These are phyloP conservation scores for Drosophila obscura DNA, from an alignment of 1,140 invertebrate species.

Conservation along the genomic window DNA sequence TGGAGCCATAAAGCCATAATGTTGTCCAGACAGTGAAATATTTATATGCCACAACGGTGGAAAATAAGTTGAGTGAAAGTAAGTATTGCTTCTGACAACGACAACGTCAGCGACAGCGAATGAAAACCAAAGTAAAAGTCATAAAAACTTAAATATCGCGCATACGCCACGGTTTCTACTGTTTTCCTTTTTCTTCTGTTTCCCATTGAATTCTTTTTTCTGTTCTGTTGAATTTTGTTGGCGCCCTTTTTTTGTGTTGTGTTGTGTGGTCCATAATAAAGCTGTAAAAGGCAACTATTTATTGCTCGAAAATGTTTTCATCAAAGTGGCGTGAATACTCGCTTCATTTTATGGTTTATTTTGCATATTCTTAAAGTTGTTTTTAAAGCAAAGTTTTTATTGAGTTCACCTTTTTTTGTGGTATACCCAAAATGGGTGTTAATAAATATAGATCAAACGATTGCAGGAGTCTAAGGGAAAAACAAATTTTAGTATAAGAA, in stretches of 20 bases:
- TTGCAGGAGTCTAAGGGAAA: background rate
- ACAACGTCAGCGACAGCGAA: background rate
- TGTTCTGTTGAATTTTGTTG: slow-evolving; percentile 2
- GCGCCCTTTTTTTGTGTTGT: slow-evolving; percentile 2
- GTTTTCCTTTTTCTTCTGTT: slow-evolving; percentile 27
- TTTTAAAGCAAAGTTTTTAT: slow-evolving; percentile 17
- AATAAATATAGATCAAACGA: too few species aligned
- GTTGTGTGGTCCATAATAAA: slow-evolving; percentile 58
- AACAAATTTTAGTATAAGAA: background rate
- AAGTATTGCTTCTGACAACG: slow-evolving; percentile 2
- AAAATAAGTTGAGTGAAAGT: slow-evolving; percentile 25
- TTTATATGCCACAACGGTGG: slow-evolving; percentile 21
- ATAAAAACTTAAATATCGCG: slow-evolving; percentile 67
- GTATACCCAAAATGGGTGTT: too few species aligned
- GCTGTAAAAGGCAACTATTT: slow-evolving; percentile 69
- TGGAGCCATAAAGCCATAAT: slow-evolving; percentile 46
- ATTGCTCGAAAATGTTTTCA: slow-evolving; percentile 49
- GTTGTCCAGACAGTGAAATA: slow-evolving; percentile 48
- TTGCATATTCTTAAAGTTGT: slow-evolving; percentile 17
- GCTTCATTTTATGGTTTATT: slow-evolving; percentile 18
- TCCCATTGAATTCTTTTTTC: background rate
- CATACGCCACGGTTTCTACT: slow-evolving; percentile 43
- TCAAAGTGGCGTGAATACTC: slow-evolving; percentile 55
- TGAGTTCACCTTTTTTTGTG: slow-evolving; percentile 15
- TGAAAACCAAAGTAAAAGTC: slow-evolving; percentile 34